Percentiles rank a stretch among this genome's conserved stretches.
phyloP scores from a whole-genome alignment of 2,797 vertebrate genomes.

The Sebastes diaconus region DNA sequence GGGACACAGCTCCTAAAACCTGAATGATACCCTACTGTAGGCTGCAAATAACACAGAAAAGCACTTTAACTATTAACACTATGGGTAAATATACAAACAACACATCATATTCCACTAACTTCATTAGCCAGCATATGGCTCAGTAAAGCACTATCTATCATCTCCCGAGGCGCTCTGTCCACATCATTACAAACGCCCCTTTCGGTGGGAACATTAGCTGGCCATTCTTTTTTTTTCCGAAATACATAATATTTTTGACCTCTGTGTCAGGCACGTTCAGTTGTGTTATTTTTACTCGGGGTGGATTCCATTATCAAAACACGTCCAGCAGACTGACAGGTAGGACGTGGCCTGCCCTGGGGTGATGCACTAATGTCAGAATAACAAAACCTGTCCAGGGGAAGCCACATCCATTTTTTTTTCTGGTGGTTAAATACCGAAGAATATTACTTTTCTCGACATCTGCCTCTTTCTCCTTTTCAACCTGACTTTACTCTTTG shows the following conservation, averaged over 20 bases:
- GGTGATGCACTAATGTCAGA: constrained; percentile 51
- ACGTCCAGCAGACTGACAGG: constrained; percentile 46
- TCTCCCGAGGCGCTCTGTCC: neutral
- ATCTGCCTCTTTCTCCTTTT: neutral
- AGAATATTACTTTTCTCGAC: constrained; percentile 16
- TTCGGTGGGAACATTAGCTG: constrained; percentile 23
- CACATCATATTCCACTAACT: neutral
- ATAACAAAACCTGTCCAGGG: constrained; percentile 48
- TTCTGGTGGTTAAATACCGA: constrained; percentile 42
- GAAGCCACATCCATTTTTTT: constrained; percentile 32
- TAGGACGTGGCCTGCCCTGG: constrained; percentile 48
- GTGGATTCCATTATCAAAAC: constrained; percentile 56
- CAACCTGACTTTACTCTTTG: neutral
- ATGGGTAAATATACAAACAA: no score
- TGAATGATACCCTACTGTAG: no score
- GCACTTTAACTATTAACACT: no score
- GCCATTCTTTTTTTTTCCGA: constrained; percentile 16
- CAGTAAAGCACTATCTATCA: neutral
- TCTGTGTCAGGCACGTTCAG: constrained; percentile 38
- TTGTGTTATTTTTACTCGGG: constrained; percentile 49
- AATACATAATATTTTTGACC: constrained; percentile 47
- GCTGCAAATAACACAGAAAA: no score
- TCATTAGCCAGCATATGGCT: constrained; percentile 28
- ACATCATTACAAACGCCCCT: constrained; percentile 10
- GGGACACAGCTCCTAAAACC: no score